A percentile compares a stretch with the other conserved stretches of the same genome.
phyloP scores from a whole-genome alignment of 2,113 vertebrate genomes.

The Mesembrinibis cayennensis region DNA sequence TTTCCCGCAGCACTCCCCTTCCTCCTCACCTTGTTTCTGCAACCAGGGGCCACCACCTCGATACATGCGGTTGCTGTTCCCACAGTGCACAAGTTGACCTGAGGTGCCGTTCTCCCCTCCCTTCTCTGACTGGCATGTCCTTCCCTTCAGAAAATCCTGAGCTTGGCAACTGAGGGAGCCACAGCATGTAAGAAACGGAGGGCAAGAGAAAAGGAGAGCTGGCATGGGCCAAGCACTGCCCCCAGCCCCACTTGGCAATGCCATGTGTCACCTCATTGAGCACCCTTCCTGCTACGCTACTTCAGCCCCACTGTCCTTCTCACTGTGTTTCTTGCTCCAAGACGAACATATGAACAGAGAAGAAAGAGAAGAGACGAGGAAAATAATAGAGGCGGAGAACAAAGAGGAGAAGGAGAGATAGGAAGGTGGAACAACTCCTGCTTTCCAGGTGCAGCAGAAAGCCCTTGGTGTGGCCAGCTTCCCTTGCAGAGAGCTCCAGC shows the following conservation, averaged over 20 bases:
- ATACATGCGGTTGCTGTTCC: accelerated
- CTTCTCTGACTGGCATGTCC: not conserved
- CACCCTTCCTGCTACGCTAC: no score
- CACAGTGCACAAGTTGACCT: not conserved
- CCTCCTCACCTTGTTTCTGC: not conserved
- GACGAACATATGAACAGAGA: not conserved
- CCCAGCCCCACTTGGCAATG: not conserved
- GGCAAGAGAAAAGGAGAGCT: not conserved
- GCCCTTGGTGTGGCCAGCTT: not conserved
- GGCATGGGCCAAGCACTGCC: not conserved
- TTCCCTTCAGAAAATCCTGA: not conserved
- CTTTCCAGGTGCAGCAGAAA: not conserved
- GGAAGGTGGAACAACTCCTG: not conserved
- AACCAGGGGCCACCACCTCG: not conserved
- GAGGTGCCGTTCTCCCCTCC: not conserved
- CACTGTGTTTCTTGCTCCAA: not conserved
- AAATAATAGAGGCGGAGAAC: not conserved
- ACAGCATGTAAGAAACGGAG: accelerated
- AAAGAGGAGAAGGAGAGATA: not conserved
- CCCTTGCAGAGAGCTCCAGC: not conserved
- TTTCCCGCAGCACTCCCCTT: not conserved
- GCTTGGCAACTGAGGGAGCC: not conserved
- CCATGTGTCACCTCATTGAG: not conserved
- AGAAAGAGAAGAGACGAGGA: not conserved
- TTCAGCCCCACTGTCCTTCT: not conserved